Evolutionary conservation across 2,113 vertebrate genomes (phyloP), one percentile per base, ranked within the genome.

Genomic region (Muscicapa adusta): DNA sequence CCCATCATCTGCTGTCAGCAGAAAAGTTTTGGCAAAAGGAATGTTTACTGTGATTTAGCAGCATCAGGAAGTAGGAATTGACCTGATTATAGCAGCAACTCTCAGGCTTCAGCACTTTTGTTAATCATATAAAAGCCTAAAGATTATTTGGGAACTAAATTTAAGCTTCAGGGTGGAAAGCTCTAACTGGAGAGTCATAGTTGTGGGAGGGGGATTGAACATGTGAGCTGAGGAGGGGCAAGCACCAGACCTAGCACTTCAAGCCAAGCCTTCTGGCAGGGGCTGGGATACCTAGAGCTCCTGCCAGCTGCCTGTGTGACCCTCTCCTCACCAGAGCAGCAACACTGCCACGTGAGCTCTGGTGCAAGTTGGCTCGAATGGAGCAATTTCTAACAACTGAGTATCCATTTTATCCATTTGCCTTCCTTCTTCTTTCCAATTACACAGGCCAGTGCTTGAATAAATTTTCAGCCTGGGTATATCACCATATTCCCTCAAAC

Each of bases 331-430:
- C 2, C 42, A 62, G 54, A 58, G 53, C 34, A 58, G n/a, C 16
- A 58, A 12, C 31, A 9, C 3, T 47, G 26, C 14, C 0, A 0
- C 23, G 33, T 0, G 1, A 73, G 18, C 18, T 77, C 25, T 3
- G 5, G 8, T 24, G 5, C 23, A 80, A 68, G 24, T 4, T 20
- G 67, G 10, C 38, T 87, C 3, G 1, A 47, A 75, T 18, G 6
- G 48, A 83, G 40, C 13, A 53, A 20, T 9, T 50, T 56, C n/a
- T 62, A 36, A 51, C 80, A 84, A 36, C 5, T 19, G 31, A 3
- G 11, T 75, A 31, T 58, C 14, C 3, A 17, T 83, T 86, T 77
- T 28, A 38, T 38, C 7, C 3, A 2, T 47, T 72, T 54, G 6
- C 26, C 33, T 70, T 72, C 57, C 36, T 85, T 80, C 75, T 60